These are phyloP conservation scores for Petroica traversi DNA, from an alignment of 2,113 vertebrate genomes.

Conservation along the genomic window DNA sequence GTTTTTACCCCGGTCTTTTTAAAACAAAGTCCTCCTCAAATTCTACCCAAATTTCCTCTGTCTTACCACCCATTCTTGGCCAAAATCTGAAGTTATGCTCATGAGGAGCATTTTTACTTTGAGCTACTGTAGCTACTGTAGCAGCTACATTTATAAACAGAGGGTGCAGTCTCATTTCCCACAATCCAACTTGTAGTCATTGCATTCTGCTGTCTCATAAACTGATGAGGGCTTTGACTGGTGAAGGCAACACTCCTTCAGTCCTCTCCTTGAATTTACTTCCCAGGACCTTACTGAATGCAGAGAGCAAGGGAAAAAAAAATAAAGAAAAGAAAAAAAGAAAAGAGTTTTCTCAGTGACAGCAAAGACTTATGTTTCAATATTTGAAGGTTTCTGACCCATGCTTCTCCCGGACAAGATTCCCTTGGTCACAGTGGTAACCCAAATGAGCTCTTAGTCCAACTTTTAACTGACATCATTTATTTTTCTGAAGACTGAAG, in stretches of 20 bases:
- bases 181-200: not conserved
- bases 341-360: not conserved
- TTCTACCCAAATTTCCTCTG: not conserved
- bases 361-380: not conserved
- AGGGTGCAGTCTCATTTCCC: not conserved
- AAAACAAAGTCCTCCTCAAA: not conserved
- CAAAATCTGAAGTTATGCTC: not conserved
- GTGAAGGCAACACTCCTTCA: not conserved
- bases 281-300: not conserved
- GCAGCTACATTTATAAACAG: not conserved
- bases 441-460: not conserved
- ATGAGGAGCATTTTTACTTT: not conserved
- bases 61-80: not conserved
- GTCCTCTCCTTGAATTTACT: not conserved
- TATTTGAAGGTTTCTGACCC: not conserved
- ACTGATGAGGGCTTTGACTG: not conserved
- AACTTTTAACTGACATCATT: not conserved
- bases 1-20: not conserved
- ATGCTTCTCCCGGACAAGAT: not conserved
- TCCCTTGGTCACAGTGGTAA: not conserved
- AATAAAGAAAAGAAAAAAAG: accelerated
- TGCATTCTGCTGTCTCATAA: not conserved
- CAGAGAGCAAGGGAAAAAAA: not conserved
- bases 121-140: not conserved
- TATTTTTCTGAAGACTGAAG: not conserved